Base-by-base conservation (phyloP, 2,888 invertebrate genomes). In the Adelognathus sp. region DNA sequence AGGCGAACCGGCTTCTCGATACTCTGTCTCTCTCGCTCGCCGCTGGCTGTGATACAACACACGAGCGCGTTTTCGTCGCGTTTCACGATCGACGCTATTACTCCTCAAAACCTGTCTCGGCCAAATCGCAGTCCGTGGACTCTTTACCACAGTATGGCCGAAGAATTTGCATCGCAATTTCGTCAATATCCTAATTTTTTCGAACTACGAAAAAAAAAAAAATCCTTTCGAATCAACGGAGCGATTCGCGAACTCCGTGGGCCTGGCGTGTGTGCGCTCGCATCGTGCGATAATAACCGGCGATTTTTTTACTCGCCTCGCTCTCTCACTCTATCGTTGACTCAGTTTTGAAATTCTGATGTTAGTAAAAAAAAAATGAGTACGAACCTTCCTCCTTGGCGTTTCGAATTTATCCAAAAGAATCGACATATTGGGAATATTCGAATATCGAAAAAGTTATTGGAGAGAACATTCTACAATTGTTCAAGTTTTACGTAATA, bases 331-430 rank as follows among this genome's bases (percentile, higher is more conserved):
- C 18, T 11, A 11, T n/a, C 24, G 44, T 5, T 4, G 4, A 11
- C 24, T 21, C 11, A 50, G n/a, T 11, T 24, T 14, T 18, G 18
- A 21, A 7, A n/a, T n/a, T 18, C 14, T n/a, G 3, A 21, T 7
- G 29, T n/a, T n/a, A n/a, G 11, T 14, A 27, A 21, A 54, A 64
- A 21, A 67, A 46, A 44, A 54, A 67, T 33, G 24, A 31, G 14
- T 24, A 54, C 60, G 14, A 31, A 76, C 79, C 61, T 79, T 76
- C 46, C 76, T 79, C 79, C 71, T 70, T 76, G 21, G 60, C 79
- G 71, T 67, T 61, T 29, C 14, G 71, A 79, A 66, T 79, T 75
- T 79, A 79, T 79, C 79, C 76, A 79, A 79, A 78, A 79, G 4
- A 54, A 56, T n/a, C n/a, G n/a, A n/a, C n/a, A n/a, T n/a, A n/a